Percentiles rank a stretch among this genome's conserved stretches.
phyloP scores from a whole-genome alignment of 2,113 vertebrate species.

The Percopsis transmontana region DNA sequence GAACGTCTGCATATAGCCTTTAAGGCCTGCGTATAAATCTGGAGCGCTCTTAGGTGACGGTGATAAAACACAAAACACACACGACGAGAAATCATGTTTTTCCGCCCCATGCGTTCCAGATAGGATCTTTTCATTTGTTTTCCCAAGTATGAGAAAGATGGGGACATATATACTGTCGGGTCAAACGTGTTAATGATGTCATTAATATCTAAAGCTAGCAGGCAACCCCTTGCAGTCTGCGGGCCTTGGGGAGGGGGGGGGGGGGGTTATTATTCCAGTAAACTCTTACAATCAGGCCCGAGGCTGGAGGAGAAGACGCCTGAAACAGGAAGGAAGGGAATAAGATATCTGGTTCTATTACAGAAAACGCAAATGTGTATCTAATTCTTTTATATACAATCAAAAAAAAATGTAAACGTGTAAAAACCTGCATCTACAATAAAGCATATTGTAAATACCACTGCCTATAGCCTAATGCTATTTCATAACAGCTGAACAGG shows the following conservation, averaged over 20 bases:
- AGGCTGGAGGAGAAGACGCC: constrained; percentile 75
- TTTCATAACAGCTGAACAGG: constrained; percentile 19
- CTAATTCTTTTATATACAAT: neutral
- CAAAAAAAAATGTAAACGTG: neutral
- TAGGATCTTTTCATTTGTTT: neutral
- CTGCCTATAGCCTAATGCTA: constrained; percentile 30
- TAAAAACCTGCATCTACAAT: no score
- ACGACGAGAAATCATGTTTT: neutral
- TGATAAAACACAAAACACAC: constrained; percentile 3
- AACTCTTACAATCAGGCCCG: constrained; percentile 77
- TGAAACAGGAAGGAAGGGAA: constrained; percentile 67
- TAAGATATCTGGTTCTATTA: constrained; percentile 46
- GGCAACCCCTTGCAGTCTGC: constrained; percentile 61
- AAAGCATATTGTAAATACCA: no score
- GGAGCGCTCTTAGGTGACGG: constrained; percentile 13
- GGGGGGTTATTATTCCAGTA: constrained; percentile 45
- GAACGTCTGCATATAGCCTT: constrained; percentile 48
- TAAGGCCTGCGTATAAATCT: constrained; percentile 5
- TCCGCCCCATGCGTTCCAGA: neutral
- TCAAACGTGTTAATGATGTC: neutral
- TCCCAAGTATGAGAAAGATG: neutral
- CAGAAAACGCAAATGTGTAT: constrained; percentile 1
- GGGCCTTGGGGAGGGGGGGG: constrained; percentile 32
- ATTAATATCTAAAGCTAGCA: constrained; percentile 4
- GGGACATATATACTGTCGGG: neutral